Conservation (phyloP, 1,140 invertebrate species). For the Bradysia coprophila region DNA sequence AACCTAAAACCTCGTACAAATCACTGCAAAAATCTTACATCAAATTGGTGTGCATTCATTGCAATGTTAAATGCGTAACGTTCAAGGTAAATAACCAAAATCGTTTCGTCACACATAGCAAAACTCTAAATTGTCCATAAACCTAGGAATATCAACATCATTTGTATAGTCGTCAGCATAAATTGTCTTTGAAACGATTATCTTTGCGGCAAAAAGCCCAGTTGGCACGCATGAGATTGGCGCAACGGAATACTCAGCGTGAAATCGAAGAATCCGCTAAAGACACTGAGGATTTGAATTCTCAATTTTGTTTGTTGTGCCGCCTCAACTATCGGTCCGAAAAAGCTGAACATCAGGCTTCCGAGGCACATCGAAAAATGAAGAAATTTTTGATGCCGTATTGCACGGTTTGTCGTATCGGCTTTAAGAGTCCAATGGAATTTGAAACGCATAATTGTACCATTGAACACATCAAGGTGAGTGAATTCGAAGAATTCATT, state of each 20-base stretch:
- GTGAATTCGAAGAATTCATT: conserved; percentile 2
- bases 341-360: conserved; percentile 51
- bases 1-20: conserved; percentile 22
- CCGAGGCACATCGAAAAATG: conserved; percentile 58
- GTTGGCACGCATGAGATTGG: conserved; percentile 47
- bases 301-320: conserved; percentile 53
- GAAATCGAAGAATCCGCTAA: conserved; percentile 45
- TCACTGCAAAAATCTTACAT: conserved; percentile 33
- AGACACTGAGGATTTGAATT: conserved; percentile 38
- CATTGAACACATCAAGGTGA: conserved; percentile 57
- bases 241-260: conserved; percentile 51
- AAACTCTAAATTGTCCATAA: background rate
- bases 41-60: conserved; percentile 53
- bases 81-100: conserved; percentile 33
- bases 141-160: conserved; percentile 46
- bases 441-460: conserved; percentile 65
- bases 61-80: conserved; percentile 45
- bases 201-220: conserved; percentile 49
- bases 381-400: conserved; percentile 63
- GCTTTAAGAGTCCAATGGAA: conserved; percentile 60
- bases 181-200: conserved; percentile 45
- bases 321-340: conserved; percentile 62
- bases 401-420: conserved; percentile 39
- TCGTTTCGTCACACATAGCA: conserved; percentile 4
- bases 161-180: conserved; percentile 44